Base-by-base conservation (phyloP, 2,797 vertebrate genomes). In the Salarias fasciatus region DNA sequence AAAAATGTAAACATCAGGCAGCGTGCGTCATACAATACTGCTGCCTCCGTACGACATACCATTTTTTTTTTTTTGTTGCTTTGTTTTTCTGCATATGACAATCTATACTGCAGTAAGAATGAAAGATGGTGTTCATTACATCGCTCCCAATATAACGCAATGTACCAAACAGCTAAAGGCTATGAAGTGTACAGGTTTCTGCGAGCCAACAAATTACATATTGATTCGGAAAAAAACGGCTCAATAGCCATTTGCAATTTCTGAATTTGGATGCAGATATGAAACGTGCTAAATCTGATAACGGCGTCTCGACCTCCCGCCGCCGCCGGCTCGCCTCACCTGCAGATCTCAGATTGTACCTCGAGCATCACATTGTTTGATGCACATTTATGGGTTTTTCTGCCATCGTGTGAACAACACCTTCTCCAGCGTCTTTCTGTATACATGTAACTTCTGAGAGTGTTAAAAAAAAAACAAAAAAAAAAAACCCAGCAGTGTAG, bases 41-140 rank as follows among this genome's bases (percentile, higher is more conserved):
- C 77, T 52, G 69, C 68, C 54, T 60, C 18, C 18, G 18, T 24
- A 24, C 24, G 18, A 18, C 18, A 18, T 24, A 24, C 18, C 24
- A 24, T 24, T 24, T 18, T 70, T 73, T 65, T n/a, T n/a, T n/a
- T n/a, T n/a, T n/a, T n/a, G n/a, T n/a, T n/a, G n/a, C n/a, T n/a
- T n/a, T n/a, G n/a, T n/a, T n/a, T n/a, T n/a, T n/a, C n/a, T 74
- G 75, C 83, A 63, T 76, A 67, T 79, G 77, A 86, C 84, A 80
- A 82, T 84, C 75, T 53, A 84, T 80, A 81, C 60, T 11, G 82
- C 84, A 18, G 64, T 40, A 48, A 60, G 76, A 79, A 82, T 87
- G 86, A 90, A 86, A 83, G 80, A 90, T 90, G 87, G 84, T 61
- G 75, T 84, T 87, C 85, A 90, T 90, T 91, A 87, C 77, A 45